Evolutionary conservation across 2,888 invertebrate genomes (phyloP).

Genomic region (Timandra comae): DNA sequence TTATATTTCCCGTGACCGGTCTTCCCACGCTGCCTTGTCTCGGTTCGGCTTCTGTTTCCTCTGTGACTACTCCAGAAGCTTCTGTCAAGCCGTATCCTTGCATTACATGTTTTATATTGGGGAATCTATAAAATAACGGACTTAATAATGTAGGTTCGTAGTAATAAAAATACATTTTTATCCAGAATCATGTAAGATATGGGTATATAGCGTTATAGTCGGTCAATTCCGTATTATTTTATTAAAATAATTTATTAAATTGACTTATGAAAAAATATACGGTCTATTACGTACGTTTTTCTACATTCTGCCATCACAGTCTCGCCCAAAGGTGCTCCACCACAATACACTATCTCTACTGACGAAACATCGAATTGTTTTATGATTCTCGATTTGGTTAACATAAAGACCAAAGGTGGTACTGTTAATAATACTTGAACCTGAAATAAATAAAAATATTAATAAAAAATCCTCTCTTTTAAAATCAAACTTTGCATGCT

Average conservation of each 20-base stretch:
- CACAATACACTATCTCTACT: conserved; percentile 36
- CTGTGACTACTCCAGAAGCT: conserved; percentile 37
- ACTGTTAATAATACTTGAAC: conserved; percentile 32
- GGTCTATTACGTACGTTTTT: conserved; percentile 37
- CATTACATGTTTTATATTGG: conserved; percentile 33
- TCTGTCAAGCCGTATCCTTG: conserved; percentile 64
- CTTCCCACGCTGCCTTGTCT: conserved; percentile 49
- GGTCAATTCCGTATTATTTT: too few relatives aligned
- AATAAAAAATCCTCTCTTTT: too few relatives aligned
- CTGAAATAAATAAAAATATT: conserved; percentile 32
- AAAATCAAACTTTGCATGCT: too few relatives aligned
- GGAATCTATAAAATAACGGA: conserved; percentile 31
- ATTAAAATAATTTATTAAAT: too few relatives aligned
- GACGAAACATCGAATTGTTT: conserved; percentile 45
- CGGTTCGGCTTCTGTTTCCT: conserved; percentile 28
- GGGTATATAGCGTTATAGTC: too few relatives aligned
- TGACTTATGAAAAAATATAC: too few relatives aligned
- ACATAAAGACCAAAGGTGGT: conserved; percentile 42
- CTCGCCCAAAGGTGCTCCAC: conserved; percentile 47
- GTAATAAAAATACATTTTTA: too few relatives aligned
- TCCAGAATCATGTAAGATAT: too few relatives aligned
- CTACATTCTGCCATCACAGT: conserved; percentile 32
- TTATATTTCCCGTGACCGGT: conserved; percentile 30
- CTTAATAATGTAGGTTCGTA: too few relatives aligned
- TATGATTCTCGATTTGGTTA: conserved; percentile 39